These are phyloP conservation scores for Polymixis flavicincta DNA, from an alignment of 2,888 invertebrate genomes.

Conservation along the genomic window DNA sequence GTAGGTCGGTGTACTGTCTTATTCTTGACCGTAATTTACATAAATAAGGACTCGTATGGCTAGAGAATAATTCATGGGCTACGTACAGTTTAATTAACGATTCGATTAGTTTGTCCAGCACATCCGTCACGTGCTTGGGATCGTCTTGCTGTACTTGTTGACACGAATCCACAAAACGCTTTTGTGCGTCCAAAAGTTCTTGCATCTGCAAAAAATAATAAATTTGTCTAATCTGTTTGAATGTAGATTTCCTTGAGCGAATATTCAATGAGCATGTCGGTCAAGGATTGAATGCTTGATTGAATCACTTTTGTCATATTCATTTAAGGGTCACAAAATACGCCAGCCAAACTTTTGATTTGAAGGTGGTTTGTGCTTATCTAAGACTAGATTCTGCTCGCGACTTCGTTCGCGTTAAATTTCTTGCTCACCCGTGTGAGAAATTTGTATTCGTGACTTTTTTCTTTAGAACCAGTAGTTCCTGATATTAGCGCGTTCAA, in stretches of 20 bases:
- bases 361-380: neutral
- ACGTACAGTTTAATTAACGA: constrained; percentile 92
- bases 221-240: constrained; percentile 1
- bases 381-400: too few species aligned
- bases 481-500: too few species aligned
- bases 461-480: too few species aligned
- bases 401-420: too few species aligned
- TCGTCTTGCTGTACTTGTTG: constrained; percentile 92
- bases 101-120: constrained; percentile 92
- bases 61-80: constrained; percentile 59
- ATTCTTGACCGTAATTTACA: constrained; percentile 31
- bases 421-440: too few species aligned
- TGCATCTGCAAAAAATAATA: constrained; percentile 84
- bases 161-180: constrained; percentile 92
- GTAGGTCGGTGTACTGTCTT: constrained; percentile 3
- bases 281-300: constrained; percentile 37
- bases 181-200: constrained; percentile 91
- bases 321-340: neutral
- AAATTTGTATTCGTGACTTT: too few species aligned
- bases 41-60: constrained; percentile 60
- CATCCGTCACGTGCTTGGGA: constrained; percentile 91
- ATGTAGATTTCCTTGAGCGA: constrained; percentile 26
- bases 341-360: constrained; percentile 3
- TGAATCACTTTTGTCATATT: constrained; percentile 12
- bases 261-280: constrained; percentile 35